A percentile compares a stretch with the other conserved stretches of the same genome.
Evolutionary conservation across 2,888 invertebrate genomes (phyloP).

Genomic region (Acrocyrtus sp.): DNA sequence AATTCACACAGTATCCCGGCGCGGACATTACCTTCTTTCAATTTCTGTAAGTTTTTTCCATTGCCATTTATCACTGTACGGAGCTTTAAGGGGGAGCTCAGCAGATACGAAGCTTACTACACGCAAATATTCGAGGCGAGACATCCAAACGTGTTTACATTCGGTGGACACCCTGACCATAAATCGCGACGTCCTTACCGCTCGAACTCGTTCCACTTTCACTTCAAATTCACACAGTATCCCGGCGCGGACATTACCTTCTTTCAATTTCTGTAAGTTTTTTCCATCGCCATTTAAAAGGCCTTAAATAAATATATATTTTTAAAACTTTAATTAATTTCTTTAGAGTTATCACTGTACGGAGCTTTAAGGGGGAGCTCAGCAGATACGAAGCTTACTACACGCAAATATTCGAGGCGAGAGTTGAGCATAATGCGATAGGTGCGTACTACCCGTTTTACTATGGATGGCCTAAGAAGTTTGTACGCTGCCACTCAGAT

Average conservation of each 20-base stretch:
- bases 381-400: conserved; percentile 21
- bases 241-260: conserved; percentile 17
- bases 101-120: conserved; percentile 19
- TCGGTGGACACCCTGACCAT: conserved; percentile 21
- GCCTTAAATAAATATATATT: background rate
- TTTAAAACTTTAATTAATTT: background rate
- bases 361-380: background rate
- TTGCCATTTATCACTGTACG: conserved; percentile 8
- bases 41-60: conserved; percentile 17
- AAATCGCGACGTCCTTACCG: too few species aligned
- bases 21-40: conserved; percentile 18
- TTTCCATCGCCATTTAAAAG: background rate
- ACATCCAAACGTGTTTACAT: background rate
- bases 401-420: background rate
- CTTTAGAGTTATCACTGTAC: conserved; percentile 18
- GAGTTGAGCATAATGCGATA: background rate
- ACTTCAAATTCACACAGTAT: conserved; percentile 28
- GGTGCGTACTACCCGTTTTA: conserved; percentile 30
- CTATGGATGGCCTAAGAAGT: background rate
- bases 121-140: conserved; percentile 2
- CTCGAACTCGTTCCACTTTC: too few species aligned
- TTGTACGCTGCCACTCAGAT: conserved; percentile 2
- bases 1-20: conserved; percentile 24
- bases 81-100: background rate
- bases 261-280: conserved; percentile 26